Percentiles rank a stretch among this genome's conserved stretches.
These are phyloP conservation scores for Prosapia bicincta DNA, from an alignment of 2,888 invertebrate species.

Conservation along the genomic window DNA sequence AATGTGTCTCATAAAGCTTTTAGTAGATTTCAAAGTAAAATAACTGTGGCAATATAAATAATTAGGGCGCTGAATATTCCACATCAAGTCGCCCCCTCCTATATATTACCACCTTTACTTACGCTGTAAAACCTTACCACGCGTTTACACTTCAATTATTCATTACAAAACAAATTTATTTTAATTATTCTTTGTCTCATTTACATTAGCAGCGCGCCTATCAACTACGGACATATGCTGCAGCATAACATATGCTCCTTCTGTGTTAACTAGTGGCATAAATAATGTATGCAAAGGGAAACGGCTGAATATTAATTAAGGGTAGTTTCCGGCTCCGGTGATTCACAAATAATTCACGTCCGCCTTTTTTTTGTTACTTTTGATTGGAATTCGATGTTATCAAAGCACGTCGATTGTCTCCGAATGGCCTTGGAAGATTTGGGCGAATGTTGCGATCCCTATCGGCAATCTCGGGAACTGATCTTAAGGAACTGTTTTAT, in stretches of 20 bases:
- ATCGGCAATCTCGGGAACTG: background rate
- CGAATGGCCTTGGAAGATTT: background rate
- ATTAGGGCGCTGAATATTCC: too few relatives aligned
- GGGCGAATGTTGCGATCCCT: background rate
- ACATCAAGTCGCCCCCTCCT: too few relatives aligned
- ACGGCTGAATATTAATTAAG: constrained; percentile 19
- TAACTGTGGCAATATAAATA: too few relatives aligned
- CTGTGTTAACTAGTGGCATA: background rate
- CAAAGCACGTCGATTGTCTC: background rate
- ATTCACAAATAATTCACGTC: constrained; percentile 18
- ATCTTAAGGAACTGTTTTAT: background rate
- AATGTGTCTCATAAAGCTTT: too few relatives aligned
- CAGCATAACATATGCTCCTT: background rate
- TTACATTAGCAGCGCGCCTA: background rate
- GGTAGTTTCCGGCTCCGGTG: constrained; percentile 19
- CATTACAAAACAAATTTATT: constrained; percentile 2
- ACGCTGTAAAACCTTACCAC: background rate
- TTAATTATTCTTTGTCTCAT: background rate
- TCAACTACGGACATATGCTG: background rate
- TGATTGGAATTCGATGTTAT: constrained; percentile 12
- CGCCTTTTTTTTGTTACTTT: background rate
- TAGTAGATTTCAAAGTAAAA: too few relatives aligned
- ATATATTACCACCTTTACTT: too few relatives aligned
- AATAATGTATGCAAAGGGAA: constrained; percentile 16
- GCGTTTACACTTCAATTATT: background rate